Percentiles rank a stretch among this genome's conserved stretches.
Evolutionary conservation across 2,797 vertebrate genomes (phyloP).

Genomic region (Tenualosa ilisha): DNA sequence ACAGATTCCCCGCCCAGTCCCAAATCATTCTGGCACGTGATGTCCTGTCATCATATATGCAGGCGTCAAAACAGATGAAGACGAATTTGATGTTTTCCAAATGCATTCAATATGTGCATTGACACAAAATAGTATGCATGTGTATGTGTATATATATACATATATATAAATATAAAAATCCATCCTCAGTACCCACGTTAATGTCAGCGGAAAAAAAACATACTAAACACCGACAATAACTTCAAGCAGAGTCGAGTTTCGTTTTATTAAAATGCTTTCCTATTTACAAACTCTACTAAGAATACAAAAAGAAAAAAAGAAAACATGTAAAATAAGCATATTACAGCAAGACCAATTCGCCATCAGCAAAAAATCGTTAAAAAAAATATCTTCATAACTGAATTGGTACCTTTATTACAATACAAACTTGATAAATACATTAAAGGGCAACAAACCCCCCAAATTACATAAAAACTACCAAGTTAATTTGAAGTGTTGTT

Average conservation of each 20-base stretch:
- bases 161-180: too few species aligned
- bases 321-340: not conserved
- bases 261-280: slow-evolving; percentile 5
- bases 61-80: too few species aligned
- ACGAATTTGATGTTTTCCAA: too few species aligned
- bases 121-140: too few species aligned
- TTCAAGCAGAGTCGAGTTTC: not conserved
- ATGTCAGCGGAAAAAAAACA: too few species aligned
- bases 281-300: not conserved
- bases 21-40: not conserved
- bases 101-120: too few species aligned
- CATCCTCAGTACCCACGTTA: too few species aligned
- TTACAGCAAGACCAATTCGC: not conserved
- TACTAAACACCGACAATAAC: too few species aligned
- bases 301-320: not conserved
- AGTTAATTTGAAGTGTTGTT: not conserved
- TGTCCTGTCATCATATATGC: too few species aligned
- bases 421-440: slow-evolving; percentile 2
- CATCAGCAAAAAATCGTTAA: not conserved
- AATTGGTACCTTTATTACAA: slow-evolving; percentile 4
- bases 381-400: not conserved
- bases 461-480: not conserved
- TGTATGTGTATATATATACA: too few species aligned
- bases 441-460: not conserved
- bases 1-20: not conserved